Evolutionary conservation across 2,797 vertebrate genomes (phyloP).

Genomic region (Muraenolepis orangiensis): DNA sequence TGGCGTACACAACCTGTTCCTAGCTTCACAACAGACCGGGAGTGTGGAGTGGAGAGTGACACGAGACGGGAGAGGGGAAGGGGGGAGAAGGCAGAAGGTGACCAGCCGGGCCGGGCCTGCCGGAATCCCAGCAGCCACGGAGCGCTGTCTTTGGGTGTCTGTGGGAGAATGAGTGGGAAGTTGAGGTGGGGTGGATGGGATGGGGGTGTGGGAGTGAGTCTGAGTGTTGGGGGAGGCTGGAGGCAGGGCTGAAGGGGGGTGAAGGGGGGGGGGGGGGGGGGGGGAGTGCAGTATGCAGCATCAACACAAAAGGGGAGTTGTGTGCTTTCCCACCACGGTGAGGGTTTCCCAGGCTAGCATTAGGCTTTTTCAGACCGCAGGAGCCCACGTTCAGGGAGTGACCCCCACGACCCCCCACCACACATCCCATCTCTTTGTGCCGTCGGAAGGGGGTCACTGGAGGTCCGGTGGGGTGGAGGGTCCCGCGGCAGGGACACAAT

Average conservation of each 20-base stretch:
- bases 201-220: slow-evolving; percentile 11
- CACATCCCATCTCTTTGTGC: slow-evolving; percentile 40
- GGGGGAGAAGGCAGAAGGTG: slow-evolving; percentile 10
- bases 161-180: neutral
- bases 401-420: slow-evolving; percentile 4
- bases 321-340: slow-evolving; percentile 55
- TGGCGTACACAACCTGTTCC: neutral
- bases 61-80: neutral
- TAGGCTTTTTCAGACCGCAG: slow-evolving; percentile 47
- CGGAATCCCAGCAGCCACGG: slow-evolving; percentile 17
- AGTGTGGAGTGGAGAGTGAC: neutral
- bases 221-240: slow-evolving; percentile 6
- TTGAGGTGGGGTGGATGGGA: slow-evolving; percentile 14
- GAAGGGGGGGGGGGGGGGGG: slow-evolving; percentile 2
- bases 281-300: slow-evolving; percentile 23
- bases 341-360: slow-evolving; percentile 58
- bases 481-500: slow-evolving; percentile 53
- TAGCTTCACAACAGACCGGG: neutral
- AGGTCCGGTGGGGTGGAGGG: slow-evolving; percentile 26
- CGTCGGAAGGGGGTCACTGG: slow-evolving; percentile 49
- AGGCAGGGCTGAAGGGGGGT: neutral
- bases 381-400: slow-evolving; percentile 36
- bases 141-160: slow-evolving; percentile 3
- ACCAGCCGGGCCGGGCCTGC: slow-evolving; percentile 12
- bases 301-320: slow-evolving; percentile 64